Evolutionary conservation across 1,140 invertebrate genomes (phyloP), one percentile per base, ranked within the genome.

Genomic region (Philopotamus ludificatus): DNA sequence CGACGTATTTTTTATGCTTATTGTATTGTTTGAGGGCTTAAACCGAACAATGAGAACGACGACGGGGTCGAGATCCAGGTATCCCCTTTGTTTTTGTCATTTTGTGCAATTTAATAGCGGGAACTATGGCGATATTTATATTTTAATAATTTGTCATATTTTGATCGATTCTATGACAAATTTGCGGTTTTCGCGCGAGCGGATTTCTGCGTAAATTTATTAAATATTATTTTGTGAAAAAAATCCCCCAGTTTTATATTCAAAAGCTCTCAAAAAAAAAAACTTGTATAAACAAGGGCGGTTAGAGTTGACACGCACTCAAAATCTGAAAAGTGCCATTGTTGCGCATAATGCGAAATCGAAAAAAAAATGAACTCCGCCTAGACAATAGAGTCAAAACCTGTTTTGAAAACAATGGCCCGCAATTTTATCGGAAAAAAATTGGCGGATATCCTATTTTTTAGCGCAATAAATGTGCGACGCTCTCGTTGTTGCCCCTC

Each of bases 401-500:
- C 44, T 60, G 57, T 60, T 60, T 59, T 26, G 42, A 47, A 60
- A 60, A 60, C 57, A 60, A 60, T 60, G 25, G 21, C 3, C 23
- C 16, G 7, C 9, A 45, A 45, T 15, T 18, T 45, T 16, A 4
- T 20, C 16, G 49, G 23, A 18, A 57, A 57, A 39, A 42, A n/a
- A n/a, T n/a, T n/a, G n/a, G 53, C 53, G 53, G 53, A 57, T 57
- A 57, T 57, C 53, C 53, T n/a, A 34, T 34, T 57, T 57, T 57
- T 57, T 57, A 15, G n/a, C n/a, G 44, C 44, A 9, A 18, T 45
- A 15, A 10, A 8, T 39, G 7, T 8, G n/a, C 34, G 4, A 45
- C 44, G 44, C 8, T 45, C 9, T 53, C 4, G 22, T 50, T 4
- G 12, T 18, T 3, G 1, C 4, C 21, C 47, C 47, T 3, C 4